Base-by-base conservation (phyloP, 2,888 invertebrate species). In the Adelphocoris suturalis region DNA sequence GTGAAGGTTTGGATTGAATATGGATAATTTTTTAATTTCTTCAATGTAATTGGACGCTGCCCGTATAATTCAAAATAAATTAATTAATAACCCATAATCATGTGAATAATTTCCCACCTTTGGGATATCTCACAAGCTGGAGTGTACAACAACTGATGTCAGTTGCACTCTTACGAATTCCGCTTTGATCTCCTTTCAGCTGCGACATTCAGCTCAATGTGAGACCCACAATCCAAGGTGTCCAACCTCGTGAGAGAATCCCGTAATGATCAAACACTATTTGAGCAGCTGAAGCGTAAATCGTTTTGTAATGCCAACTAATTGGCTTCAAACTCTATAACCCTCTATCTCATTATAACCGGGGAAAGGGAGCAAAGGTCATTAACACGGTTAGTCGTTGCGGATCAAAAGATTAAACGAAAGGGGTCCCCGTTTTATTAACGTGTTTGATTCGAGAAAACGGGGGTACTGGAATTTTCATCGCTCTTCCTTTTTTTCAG, bases 391-490 rank as follows among this genome's bases (percentile, higher is more conserved):
- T 52, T 82, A 5, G 57, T 84, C 84, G 28, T 48, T 55, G 84
- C 11, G 84, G 84, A 84, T 84, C 27, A 84, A 57, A 84, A 84
- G 61, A 61, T 84, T 84, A 61, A 47, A 86, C 28, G 75, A 46
- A 48, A 75, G 68, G 48, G 52, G 23, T 48, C 27, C n/a, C 37
- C n/a, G 46, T 68, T 48, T 68, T 75, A 75, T 68, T 13, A 86
- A 86, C 86, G 86, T 86, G 86, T 86, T 75, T 48, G 68, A 86
- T 86, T 86, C 86, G 48, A 75, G 47, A 16, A 37, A 86, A 76
- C 19, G 48, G 47, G 37, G 75, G 46, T 19, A 68, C 47, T 75
- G 68, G 55, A n/a, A 61, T 28, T 68, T 86, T 68, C 52, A n/a
- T 23, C n/a, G 47, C 16, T 75, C 23, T 55, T n/a, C 48, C 23